These are phyloP conservation scores for Drosophila micromelanica DNA, from an alignment of 1,140 invertebrate genomes.

Conservation along the genomic window DNA sequence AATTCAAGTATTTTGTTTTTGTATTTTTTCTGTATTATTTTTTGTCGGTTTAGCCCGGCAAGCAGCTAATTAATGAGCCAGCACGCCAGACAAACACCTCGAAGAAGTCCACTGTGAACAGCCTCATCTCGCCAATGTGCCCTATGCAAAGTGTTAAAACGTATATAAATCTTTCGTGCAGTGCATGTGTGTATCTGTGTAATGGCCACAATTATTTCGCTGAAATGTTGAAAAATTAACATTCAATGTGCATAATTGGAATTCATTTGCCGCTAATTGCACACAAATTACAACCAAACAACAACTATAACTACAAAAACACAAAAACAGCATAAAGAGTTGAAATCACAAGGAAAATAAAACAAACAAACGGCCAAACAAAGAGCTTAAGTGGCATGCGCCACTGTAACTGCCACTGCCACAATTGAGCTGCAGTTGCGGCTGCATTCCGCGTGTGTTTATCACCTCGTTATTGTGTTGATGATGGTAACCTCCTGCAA, in stretches of 20 bases:
- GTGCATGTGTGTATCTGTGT: slow-evolving; percentile 19
- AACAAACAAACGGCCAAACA: slow-evolving; percentile 22
- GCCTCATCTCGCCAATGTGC: slow-evolving; percentile 14
- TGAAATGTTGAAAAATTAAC: slow-evolving; percentile 73
- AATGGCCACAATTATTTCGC: slow-evolving; percentile 50
- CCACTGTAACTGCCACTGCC: slow-evolving; percentile 8
- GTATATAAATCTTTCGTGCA: slow-evolving; percentile 40
- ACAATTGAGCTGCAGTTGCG: slow-evolving; percentile 1
- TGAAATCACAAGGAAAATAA: slow-evolving; percentile 14
- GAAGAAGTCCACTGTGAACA: slow-evolving; percentile 7
- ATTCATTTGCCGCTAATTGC: slow-evolving; percentile 78
- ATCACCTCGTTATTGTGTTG: slow-evolving; percentile 15
- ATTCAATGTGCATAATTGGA: slow-evolving; percentile 77
- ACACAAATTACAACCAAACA: slow-evolving; percentile 57
- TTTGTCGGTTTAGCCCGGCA: slow-evolving; percentile 46
- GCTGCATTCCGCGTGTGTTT: slow-evolving; percentile 42
- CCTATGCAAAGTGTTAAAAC: slow-evolving; percentile 75
- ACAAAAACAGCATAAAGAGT: slow-evolving; percentile 21
- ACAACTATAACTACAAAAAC: slow-evolving; percentile 8
- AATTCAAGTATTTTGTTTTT: slow-evolving; percentile 18
- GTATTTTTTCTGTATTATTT: slow-evolving; percentile 28
- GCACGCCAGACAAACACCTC: slow-evolving; percentile 61
- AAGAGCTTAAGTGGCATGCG: slow-evolving; percentile 43
- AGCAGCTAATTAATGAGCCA: slow-evolving; percentile 77
- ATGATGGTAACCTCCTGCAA: slow-evolving; percentile 84